phyloP scores from a whole-genome alignment of 2,888 invertebrate species.

The Aspidapion aeneum region DNA sequence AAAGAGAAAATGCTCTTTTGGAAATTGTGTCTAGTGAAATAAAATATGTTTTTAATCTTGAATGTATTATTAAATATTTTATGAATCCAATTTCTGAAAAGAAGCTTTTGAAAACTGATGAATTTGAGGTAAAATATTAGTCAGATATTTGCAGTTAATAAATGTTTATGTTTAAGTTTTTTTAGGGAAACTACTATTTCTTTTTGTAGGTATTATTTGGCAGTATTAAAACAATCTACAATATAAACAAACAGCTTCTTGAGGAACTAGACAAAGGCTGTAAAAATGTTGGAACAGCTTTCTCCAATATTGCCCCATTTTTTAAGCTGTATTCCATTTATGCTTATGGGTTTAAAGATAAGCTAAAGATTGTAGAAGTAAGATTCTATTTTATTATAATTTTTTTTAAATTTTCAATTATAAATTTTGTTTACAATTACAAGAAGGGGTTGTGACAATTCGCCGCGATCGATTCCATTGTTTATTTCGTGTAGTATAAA shows the following conservation, averaged over 20 bases:
- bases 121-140: conserved; percentile 43
- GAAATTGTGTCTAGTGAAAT: conserved; percentile 70
- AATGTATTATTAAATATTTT: conserved; percentile 61
- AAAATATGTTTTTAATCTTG: conserved; percentile 64
- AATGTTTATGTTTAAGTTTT: too few species aligned
- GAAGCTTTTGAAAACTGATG: conserved; percentile 50
- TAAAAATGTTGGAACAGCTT: conserved; percentile 61
- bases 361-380: conserved; percentile 60
- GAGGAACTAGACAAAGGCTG: conserved; percentile 54
- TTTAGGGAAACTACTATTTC: background rate
- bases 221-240: conserved; percentile 60
- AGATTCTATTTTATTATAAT: conserved; percentile 16
- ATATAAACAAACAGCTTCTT: conserved; percentile 59
- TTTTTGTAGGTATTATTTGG: conserved; percentile 55
- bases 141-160: background rate
- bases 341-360: conserved; percentile 68
- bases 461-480: too few species aligned
- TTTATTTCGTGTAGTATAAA: too few species aligned
- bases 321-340: conserved; percentile 76
- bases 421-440: too few species aligned
- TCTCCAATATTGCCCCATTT: conserved; percentile 69
- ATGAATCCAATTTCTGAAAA: conserved; percentile 56
- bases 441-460: too few species aligned
- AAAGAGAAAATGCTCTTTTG: conserved; percentile 54
- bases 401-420: too few species aligned